Evolutionary conservation across 2,888 invertebrate species (phyloP), one percentile per base, ranked within the genome.

Genomic region (Drosophila quinaria): DNA sequence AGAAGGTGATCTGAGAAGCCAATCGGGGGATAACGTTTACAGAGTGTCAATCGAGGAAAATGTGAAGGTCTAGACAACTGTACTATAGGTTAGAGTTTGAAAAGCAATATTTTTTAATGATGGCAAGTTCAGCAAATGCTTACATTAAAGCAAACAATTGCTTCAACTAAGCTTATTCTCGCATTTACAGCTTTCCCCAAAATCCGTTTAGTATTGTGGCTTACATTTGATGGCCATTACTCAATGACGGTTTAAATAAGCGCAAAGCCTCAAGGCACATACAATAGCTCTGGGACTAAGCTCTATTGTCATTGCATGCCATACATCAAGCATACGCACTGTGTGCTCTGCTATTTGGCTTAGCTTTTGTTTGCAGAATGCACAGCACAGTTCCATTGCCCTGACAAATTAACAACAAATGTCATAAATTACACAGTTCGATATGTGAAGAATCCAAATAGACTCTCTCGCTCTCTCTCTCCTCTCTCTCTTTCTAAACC

Each of bases 341-440:
- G 86, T 70, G 61, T 68, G 77, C 74, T 4, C 52, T 59, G 52
- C 69, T 70, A 70, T 71, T 80, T 77, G 77, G 65, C 54, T 59
- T 61, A 37, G 61, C 64, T 59, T 63, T 70, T 83, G 84, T 80
- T 62, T 56, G 54, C 31, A 52, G 61, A 25, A 55, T 67, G 47
- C 74, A 52, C 25, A 47, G 44, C 33, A 59, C 39, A 69, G 64
- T 62, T 54, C 63, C 47, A 69, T 68, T 58, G 72, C 73, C 65
- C 70, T 73, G 84, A 81, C 87, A 87, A 87, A 89, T 89, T 81
- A 89, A 78, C 89, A 84, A 76, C 78, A 83, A 84, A 76, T 83
- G 73, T 84, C 71, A 89, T 84, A 89, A 89, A 84, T 84, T 69
- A 80, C 71, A 69, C 37, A 70, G 69, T 39, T 76, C 82, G 65